Percentiles rank a stretch among this genome's conserved stretches.
phyloP scores from a whole-genome alignment of 2,113 vertebrate genomes.

The Nannospalax galili region DNA sequence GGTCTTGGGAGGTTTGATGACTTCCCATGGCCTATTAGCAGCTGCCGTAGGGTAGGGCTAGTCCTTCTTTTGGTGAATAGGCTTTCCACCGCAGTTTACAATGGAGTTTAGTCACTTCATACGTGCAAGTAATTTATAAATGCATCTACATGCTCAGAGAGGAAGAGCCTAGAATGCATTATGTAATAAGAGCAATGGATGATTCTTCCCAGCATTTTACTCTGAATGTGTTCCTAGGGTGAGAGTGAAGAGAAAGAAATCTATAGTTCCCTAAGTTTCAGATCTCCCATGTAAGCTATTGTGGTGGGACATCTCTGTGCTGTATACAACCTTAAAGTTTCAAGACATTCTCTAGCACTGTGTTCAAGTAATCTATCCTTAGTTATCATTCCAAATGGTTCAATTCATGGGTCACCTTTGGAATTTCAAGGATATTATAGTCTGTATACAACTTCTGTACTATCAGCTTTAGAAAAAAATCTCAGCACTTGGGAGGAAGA shows the following conservation, averaged over 20 bases:
- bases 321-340: background rate
- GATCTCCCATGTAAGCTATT: background rate
- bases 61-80: background rate
- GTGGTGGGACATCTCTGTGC: background rate
- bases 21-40: background rate
- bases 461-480: conserved; percentile 11
- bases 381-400: background rate
- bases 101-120: background rate
- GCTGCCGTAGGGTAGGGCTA: background rate
- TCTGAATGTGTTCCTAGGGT: background rate
- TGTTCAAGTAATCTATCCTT: background rate
- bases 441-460: background rate
- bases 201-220: background rate
- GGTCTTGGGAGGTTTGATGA: background rate
- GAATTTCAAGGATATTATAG: background rate
- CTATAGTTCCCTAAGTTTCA: background rate
- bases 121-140: background rate
- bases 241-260: background rate
- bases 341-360: background rate
- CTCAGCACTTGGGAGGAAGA: too few species aligned
- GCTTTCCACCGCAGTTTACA: background rate
- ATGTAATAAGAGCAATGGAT: background rate
- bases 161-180: background rate
- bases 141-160: background rate
- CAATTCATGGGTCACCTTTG: background rate